Conservation (phyloP, 2,113 vertebrate species). For the Albula goreensis region DNA sequence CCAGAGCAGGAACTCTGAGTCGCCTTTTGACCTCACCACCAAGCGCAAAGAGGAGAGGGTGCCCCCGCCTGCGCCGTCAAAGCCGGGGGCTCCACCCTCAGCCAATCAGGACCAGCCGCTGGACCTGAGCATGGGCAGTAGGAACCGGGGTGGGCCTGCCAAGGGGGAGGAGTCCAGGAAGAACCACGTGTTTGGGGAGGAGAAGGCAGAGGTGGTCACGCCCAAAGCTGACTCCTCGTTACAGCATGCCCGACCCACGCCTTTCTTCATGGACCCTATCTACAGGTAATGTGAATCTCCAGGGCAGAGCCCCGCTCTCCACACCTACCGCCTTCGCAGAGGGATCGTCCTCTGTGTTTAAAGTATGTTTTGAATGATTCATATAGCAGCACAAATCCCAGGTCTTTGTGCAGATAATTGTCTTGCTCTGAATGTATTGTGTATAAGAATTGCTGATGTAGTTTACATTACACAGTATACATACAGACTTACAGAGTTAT, state of each 20-base stretch:
- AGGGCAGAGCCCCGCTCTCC: neutral
- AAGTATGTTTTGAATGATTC: neutral
- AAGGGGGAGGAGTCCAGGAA: slow-evolving; percentile 78
- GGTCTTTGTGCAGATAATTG: neutral
- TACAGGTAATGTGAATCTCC: slow-evolving; percentile 87
- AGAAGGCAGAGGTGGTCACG: slow-evolving; percentile 74
- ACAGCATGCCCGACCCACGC: slow-evolving; percentile 93
- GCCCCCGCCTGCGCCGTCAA: slow-evolving; percentile 70
- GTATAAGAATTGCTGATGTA: neutral
- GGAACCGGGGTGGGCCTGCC: slow-evolving; percentile 75
- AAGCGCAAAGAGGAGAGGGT: slow-evolving; percentile 90
- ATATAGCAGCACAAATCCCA: neutral
- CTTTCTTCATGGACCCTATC: slow-evolving; percentile 99
- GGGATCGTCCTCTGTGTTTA: too few relatives aligned
- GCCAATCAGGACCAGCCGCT: slow-evolving; percentile 89
- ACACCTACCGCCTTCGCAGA: neutral
- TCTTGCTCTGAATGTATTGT: neutral
- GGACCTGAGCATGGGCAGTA: slow-evolving; percentile 90
- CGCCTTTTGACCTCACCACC: slow-evolving; percentile 95
- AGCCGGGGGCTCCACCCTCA: slow-evolving; percentile 70
- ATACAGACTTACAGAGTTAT: too few relatives aligned
- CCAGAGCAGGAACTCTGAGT: slow-evolving; percentile 81
- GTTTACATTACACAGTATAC: too few relatives aligned
- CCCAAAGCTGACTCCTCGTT: slow-evolving; percentile 84
- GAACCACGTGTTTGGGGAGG: slow-evolving; percentile 81